These are phyloP conservation scores for Carcinoscorpius rotundicauda DNA, from an alignment of 1,140 invertebrate genomes.

Conservation along the genomic window DNA sequence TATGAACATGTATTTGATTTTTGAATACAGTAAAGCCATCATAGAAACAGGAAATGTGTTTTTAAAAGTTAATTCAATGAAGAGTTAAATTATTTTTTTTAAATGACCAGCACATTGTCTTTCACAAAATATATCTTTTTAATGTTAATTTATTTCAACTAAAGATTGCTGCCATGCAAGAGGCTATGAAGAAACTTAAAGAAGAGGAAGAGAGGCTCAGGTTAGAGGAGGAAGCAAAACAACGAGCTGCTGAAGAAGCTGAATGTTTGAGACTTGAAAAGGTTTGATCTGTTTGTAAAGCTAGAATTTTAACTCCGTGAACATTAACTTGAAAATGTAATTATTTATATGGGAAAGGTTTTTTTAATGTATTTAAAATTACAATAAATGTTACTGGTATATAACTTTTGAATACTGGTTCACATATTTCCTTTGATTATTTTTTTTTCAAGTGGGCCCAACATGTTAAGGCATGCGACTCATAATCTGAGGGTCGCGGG, in stretches of 20 bases:
- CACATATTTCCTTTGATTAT: too few relatives aligned
- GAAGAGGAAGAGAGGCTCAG: constrained; percentile 70
- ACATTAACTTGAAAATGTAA: background rate
- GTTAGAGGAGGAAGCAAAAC: constrained; percentile 58
- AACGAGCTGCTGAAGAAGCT: constrained; percentile 51
- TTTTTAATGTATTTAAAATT: background rate
- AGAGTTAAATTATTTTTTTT: too few relatives aligned
- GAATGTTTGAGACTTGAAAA: constrained; percentile 28
- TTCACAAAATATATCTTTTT: background rate
- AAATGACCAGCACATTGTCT: too few relatives aligned
- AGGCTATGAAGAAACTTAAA: constrained; percentile 58
- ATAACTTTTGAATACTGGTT: too few relatives aligned
- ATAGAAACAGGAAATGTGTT: too few relatives aligned
- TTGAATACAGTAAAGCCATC: too few relatives aligned
- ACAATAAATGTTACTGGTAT: too few relatives aligned
- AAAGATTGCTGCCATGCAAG: constrained; percentile 75
- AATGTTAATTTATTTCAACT: constrained; percentile 31
- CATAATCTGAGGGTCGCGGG: too few relatives aligned
- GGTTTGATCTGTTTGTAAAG: constrained; percentile 13
- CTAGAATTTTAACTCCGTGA: background rate
- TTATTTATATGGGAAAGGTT: background rate
- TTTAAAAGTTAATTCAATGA: too few relatives aligned
- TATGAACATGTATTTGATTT: too few relatives aligned
- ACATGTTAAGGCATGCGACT: too few relatives aligned
- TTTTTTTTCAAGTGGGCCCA: too few relatives aligned